A percentile compares a stretch with the other conserved stretches of the same genome.
Evolutionary conservation across 2,113 vertebrate species (phyloP).

Genomic region (Zapus hudsonius): DNA sequence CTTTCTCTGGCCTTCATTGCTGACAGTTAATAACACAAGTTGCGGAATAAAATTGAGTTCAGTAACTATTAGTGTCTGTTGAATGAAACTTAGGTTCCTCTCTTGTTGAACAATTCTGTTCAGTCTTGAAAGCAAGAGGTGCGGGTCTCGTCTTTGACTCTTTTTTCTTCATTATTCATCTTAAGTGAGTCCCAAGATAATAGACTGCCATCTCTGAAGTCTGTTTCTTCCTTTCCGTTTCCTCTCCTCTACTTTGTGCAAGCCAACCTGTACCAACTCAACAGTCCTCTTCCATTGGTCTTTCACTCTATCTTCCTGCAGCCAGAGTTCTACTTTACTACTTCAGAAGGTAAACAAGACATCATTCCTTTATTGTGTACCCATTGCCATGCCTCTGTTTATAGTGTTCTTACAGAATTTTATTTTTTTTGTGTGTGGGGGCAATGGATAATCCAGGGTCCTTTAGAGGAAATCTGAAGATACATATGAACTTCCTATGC

Average conservation of each 20-base stretch:
- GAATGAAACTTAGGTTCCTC: not conserved
- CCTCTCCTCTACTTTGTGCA: not conserved
- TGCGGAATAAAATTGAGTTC: not conserved
- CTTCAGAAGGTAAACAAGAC: conserved; percentile 2
- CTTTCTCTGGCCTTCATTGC: not conserved
- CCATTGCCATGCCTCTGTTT: not conserved
- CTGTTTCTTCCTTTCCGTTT: not conserved
- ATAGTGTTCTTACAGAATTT: not conserved
- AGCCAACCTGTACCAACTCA: too few relatives aligned
- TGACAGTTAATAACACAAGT: not conserved
- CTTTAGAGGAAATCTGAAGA: not conserved
- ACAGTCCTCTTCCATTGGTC: not conserved
- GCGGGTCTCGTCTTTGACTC: not conserved
- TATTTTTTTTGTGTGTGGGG: too few relatives aligned
- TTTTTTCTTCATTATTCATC: not conserved
- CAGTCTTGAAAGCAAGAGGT: not conserved
- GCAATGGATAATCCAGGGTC: not conserved
- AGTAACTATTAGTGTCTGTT: not conserved
- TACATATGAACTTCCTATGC: not conserved
- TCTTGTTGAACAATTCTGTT: conserved; percentile 9
- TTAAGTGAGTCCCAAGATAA: not conserved
- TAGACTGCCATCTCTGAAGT: not conserved
- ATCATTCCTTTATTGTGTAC: not conserved
- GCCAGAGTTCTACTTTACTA: not conserved
- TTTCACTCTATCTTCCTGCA: not conserved